Evolutionary conservation across 2,888 invertebrate genomes (phyloP).

Genomic region (Brachylomia viminalis): DNA sequence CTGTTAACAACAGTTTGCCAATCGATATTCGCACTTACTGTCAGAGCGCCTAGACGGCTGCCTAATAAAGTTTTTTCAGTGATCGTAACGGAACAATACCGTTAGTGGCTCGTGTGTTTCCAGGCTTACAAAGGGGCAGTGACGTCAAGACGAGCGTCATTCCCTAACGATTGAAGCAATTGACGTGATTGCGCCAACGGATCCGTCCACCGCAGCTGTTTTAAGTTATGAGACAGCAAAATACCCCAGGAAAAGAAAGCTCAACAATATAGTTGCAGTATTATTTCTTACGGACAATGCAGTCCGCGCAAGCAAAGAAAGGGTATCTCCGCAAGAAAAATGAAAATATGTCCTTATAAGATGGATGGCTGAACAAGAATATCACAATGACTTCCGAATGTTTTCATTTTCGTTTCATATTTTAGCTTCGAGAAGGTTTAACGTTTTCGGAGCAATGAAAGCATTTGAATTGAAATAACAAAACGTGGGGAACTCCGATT

Average conservation of each 20-base stretch:
- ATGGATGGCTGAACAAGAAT: constrained; percentile 37
- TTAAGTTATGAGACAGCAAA: constrained; percentile 48
- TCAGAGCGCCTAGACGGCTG: constrained; percentile 34
- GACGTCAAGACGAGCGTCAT: constrained; percentile 87
- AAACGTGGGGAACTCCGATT: background rate
- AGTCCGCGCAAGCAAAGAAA: constrained; percentile 24
- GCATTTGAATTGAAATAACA: constrained; percentile 20
- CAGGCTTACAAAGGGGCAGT: constrained; percentile 82
- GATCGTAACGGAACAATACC: constrained; percentile 78
- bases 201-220: constrained; percentile 59
- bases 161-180: constrained; percentile 84
- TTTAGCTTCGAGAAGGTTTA: constrained; percentile 12
- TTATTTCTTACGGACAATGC: constrained; percentile 48
- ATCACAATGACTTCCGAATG: constrained; percentile 45
- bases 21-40: constrained; percentile 31
- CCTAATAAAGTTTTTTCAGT: constrained; percentile 62
- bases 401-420: constrained; percentile 35
- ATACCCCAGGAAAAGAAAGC: constrained; percentile 50
- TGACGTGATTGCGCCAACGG: constrained; percentile 84
- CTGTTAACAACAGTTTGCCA: constrained; percentile 19
- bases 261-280: constrained; percentile 23
- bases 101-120: constrained; percentile 77
- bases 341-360: constrained; percentile 33
- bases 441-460: constrained; percentile 25
- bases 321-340: constrained; percentile 14